Evolutionary conservation across 1,140 invertebrate genomes (phyloP), one percentile per base, ranked within the genome.

Genomic region (Cotesia glomerata): DNA sequence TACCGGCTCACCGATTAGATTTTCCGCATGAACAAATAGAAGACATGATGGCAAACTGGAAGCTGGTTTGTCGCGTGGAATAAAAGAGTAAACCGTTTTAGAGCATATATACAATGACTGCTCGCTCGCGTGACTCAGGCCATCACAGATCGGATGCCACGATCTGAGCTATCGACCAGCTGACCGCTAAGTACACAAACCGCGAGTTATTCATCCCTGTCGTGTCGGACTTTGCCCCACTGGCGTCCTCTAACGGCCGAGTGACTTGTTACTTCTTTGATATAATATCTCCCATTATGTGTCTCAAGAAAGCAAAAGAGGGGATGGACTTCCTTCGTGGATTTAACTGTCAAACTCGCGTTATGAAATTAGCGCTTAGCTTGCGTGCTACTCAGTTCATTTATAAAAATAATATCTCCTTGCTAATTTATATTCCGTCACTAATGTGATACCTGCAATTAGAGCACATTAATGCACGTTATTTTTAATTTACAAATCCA

Each of bases 111-210:
- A 11, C 54, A n/a, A n/a, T n/a, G n/a, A n/a, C n/a, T n/a, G n/a
- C n/a, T n/a, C 18, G 18, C 58, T 69, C 54, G 52, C 67, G 52
- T 61, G 56, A 69, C 67, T 54, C 16, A 36, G 59, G 59, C 67
- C 13, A 59, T 58, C 67, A 13, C 51, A 59, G 26, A 58, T 69
- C 67, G 54, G 54, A 69, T 61, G 36, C 11, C 26, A 69, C 67
- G 65, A 69, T 69, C 36, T 61, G 36, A 59, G 45, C 34, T 36
- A 61, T 51, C 67, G 39, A 59, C 32, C 58, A 54, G 59, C 13
- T 58, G 67, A 69, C 67, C 54, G 56, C 13, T 58, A 59, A 59
- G 39, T 58, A 59, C 52, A 69, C 54, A 69, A 69, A 67, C 13
- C 16, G 54, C 7, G 13, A 64, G 62, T 35, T 64, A 35, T 45